Percentiles rank a stretch among this genome's conserved stretches.
phyloP scores from a whole-genome alignment of 2,113 vertebrate genomes.

The Chitala chitala region DNA sequence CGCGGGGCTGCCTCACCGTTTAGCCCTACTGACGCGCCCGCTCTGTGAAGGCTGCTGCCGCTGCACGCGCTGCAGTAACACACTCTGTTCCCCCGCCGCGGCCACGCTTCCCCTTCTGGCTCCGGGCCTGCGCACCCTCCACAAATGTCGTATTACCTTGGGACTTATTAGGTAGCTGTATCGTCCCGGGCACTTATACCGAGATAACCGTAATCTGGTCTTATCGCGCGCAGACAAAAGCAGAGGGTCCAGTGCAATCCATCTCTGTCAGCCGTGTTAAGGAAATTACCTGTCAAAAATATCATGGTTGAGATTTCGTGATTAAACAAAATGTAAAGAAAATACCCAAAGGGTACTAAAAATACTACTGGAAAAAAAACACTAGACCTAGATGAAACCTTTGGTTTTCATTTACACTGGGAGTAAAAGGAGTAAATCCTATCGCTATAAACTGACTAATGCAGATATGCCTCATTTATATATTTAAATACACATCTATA shows the following conservation, averaged over 20 bases:
- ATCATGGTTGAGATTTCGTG: slow-evolving; percentile 73
- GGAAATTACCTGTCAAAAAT: slow-evolving; percentile 84
- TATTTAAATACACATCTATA: background rate
- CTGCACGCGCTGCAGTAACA: slow-evolving; percentile 45
- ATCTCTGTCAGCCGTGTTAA: slow-evolving; percentile 82
- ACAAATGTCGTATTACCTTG: slow-evolving; percentile 52
- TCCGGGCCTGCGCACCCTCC: slow-evolving; percentile 47
- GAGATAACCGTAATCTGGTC: slow-evolving; percentile 70
- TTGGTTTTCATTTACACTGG: slow-evolving; percentile 53
- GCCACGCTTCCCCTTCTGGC: slow-evolving; percentile 39
- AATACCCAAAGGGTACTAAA: slow-evolving; percentile 65
- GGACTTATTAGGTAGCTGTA: slow-evolving; percentile 71
- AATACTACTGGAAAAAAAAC: slow-evolving; percentile 20
- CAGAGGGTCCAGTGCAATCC: slow-evolving; percentile 67
- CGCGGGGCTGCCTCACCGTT: background rate
- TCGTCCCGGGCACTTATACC: slow-evolving; percentile 58
- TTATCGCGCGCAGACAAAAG: slow-evolving; percentile 72
- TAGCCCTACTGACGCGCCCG: background rate
- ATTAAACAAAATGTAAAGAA: slow-evolving; percentile 74
- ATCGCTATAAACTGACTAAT: background rate
- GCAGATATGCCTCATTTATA: background rate
- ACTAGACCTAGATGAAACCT: background rate
- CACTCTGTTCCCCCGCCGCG: slow-evolving; percentile 36
- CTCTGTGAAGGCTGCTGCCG: slow-evolving; percentile 39
- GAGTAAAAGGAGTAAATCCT: background rate